phyloP scores from a whole-genome alignment of 92 coral and sea anemone genomes.

The Virgularia gustaviana region DNA sequence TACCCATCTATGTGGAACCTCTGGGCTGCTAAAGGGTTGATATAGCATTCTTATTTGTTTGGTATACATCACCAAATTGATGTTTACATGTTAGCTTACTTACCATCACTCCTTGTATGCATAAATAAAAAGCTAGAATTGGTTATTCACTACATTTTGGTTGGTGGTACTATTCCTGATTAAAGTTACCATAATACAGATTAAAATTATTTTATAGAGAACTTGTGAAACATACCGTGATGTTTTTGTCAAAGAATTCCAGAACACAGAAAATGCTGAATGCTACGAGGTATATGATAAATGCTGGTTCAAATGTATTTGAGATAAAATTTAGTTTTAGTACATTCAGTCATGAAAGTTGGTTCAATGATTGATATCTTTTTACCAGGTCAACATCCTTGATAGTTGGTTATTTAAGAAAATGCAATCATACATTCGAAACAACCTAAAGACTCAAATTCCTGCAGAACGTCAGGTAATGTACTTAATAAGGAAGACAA shows the following conservation, averaged over 20 bases:
- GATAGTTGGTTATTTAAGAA: conserved; percentile 80
- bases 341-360: neutral
- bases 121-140: too few species aligned
- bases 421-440: conserved; percentile 67
- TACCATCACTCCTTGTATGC: too few species aligned
- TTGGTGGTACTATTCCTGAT: too few species aligned
- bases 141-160: too few species aligned
- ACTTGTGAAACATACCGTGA: conserved; percentile 25
- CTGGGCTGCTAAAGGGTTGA: too few species aligned
- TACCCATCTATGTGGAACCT: too few species aligned
- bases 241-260: conserved; percentile 3
- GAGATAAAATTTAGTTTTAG: neutral
- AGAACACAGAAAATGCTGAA: neutral
- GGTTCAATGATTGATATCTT: neutral
- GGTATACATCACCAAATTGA: too few species aligned
- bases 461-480: conserved; percentile 75
- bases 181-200: too few species aligned
- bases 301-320: neutral
- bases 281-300: conserved; percentile 9
- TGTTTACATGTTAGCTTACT: too few species aligned
- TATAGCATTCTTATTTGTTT: too few species aligned
- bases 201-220: too few species aligned
- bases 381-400: conserved; percentile 75
- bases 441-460: conserved; percentile 61
- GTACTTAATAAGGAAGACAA: too few species aligned